phyloP scores from a whole-genome alignment of 1,140 invertebrate genomes.

The Phthorimaea operculella region DNA sequence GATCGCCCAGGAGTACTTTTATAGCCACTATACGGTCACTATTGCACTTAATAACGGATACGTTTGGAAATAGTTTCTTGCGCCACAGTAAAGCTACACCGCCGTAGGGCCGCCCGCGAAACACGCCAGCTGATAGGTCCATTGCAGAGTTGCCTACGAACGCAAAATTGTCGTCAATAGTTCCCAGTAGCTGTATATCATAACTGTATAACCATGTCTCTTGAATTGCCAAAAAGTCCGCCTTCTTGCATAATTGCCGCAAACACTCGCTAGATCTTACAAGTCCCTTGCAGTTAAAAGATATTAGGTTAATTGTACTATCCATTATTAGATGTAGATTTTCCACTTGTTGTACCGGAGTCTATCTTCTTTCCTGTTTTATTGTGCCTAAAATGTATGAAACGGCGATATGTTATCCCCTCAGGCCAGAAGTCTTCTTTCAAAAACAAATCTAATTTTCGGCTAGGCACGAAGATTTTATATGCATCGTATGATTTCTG shows the following conservation, averaged over 20 bases:
- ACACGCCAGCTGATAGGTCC: neutral
- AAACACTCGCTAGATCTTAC: neutral
- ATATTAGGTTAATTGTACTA: neutral
- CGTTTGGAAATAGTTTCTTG: neutral
- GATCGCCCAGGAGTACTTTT: neutral
- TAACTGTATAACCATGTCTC: neutral
- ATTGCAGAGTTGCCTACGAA: neutral
- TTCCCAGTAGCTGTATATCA: neutral
- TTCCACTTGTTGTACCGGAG: too few species aligned
- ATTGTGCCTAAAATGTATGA: too few species aligned
- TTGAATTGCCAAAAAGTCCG: neutral
- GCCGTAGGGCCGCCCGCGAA: neutral
- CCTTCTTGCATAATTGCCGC: neutral
- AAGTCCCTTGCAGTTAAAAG: neutral
- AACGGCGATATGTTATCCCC: too few species aligned
- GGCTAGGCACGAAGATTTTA: slow-evolving; percentile 2
- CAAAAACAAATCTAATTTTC: neutral
- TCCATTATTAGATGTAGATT: too few species aligned
- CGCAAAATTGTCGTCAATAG: neutral
- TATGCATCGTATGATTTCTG: neutral
- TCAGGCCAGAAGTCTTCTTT: neutral
- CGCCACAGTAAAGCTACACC: neutral
- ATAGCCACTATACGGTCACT: neutral
- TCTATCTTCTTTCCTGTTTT: too few species aligned
- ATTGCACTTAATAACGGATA: neutral